Evolutionary conservation across 2,888 invertebrate species (phyloP).

Genomic region (Xylota segnis): DNA sequence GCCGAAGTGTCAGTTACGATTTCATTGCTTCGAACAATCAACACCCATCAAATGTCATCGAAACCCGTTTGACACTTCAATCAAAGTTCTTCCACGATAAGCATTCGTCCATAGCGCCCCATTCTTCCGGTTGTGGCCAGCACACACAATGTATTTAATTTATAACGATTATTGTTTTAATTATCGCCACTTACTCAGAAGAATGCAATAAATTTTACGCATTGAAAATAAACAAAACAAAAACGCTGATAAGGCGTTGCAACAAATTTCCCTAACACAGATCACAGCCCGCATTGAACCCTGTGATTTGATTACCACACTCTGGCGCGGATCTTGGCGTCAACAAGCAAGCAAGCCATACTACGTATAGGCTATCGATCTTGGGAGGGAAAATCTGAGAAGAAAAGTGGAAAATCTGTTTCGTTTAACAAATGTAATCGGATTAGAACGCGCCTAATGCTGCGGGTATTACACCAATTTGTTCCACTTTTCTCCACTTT

Average conservation of each 20-base stretch:
- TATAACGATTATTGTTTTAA: conserved; percentile 36
- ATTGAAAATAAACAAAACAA: conserved; percentile 26
- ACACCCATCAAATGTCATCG: conserved; percentile 36
- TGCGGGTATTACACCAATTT: conserved; percentile 70
- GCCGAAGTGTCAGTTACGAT: conserved; percentile 28
- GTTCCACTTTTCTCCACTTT: conserved; percentile 69
- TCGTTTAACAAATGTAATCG: conserved; percentile 71
- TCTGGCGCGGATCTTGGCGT: conserved; percentile 56
- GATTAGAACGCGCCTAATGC: conserved; percentile 67
- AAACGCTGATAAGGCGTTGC: conserved; percentile 45
- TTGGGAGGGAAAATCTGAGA: background rate
- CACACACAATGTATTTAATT: conserved; percentile 14
- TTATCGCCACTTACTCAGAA: conserved; percentile 36
- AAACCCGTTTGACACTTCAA: conserved; percentile 18
- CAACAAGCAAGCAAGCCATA: background rate
- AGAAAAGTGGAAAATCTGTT: conserved; percentile 45
- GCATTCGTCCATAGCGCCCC: conserved; percentile 25
- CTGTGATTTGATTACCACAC: conserved; percentile 64
- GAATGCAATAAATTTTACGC: conserved; percentile 58
- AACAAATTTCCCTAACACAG: conserved; percentile 30
- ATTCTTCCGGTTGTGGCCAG: conserved; percentile 48
- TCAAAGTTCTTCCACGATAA: conserved; percentile 51
- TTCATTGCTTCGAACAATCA: conserved; percentile 42
- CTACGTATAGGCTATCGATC: conserved; percentile 1
- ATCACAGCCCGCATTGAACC: conserved; percentile 65